Percentiles rank a stretch among this genome's conserved stretches.
Evolutionary conservation across 2,888 invertebrate species (phyloP).

Genomic region (Stenotaenia linearis): DNA sequence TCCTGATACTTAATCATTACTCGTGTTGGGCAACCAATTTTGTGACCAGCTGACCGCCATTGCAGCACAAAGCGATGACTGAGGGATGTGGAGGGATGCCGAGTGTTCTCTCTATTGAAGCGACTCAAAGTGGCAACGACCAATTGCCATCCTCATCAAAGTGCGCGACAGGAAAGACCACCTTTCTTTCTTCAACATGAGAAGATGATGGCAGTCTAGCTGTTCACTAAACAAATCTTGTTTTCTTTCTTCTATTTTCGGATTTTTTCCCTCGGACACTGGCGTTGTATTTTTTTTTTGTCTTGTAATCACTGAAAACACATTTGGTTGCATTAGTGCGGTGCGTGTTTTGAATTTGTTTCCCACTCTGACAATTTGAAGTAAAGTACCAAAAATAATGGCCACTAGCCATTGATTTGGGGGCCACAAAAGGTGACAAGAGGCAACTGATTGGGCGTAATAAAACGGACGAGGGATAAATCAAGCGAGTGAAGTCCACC

Average conservation of each 20-base stretch:
- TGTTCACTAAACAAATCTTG: background rate
- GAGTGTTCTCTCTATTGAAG: slow-evolving; percentile 3
- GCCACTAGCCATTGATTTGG: slow-evolving; percentile 19
- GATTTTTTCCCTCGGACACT: background rate
- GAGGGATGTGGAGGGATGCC: background rate
- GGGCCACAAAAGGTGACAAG: slow-evolving; percentile 14
- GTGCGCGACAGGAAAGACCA: slow-evolving; percentile 19
- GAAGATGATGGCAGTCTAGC: slow-evolving; percentile 13
- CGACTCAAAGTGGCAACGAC: slow-evolving; percentile 19
- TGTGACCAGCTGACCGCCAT: slow-evolving; percentile 19
- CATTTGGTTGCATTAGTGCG: background rate
- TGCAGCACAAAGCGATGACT: slow-evolving; percentile 18
- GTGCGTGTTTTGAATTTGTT: slow-evolving; percentile 15
- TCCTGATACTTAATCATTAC: slow-evolving; percentile 1
- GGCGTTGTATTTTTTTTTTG: background rate
- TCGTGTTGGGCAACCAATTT: slow-evolving; percentile 11
- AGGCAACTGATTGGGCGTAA: slow-evolving; percentile 19
- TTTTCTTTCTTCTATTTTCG: background rate
- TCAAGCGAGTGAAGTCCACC: slow-evolving; percentile 12
- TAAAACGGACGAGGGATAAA: slow-evolving; percentile 12
- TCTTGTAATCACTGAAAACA: background rate
- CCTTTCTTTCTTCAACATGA: slow-evolving; percentile 6
- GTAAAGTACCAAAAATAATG: background rate
- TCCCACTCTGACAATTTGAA: slow-evolving; percentile 7
- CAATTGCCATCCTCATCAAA: slow-evolving; percentile 19